Base-by-base conservation (phyloP, 1,140 invertebrate species). In the Nylanderia fulva region DNA sequence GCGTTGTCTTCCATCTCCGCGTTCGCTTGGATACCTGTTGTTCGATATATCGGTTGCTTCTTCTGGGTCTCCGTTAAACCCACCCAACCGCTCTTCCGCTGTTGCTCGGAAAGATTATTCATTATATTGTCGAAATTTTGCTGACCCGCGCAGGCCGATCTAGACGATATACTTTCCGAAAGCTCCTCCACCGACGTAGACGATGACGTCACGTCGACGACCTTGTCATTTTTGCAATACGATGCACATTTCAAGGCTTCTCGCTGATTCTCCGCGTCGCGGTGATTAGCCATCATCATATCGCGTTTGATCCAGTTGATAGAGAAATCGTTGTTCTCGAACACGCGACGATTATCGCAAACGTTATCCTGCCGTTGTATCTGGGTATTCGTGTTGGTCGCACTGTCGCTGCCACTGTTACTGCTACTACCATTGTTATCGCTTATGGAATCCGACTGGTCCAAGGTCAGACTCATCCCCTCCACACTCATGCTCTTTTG, bases 401-500 rank as follows among this genome's bases (percentile, higher is more conserved):
- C 91, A 60, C 92, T 94, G 33, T 92, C 92, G 63, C 93, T 94
- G 75, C 91, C 91, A 33, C 93, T 94, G 75, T 92, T 93, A 11
- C n/a, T n/a, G n/a, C n/a, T n/a, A n/a, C 90, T 93, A 15, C 90
- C 92, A 36, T 82, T 79, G n/a, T 90, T 91, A 39, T 94, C 93
- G 64, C 92, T 94, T 2, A 80, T 86, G 1, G 94, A 93, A 60
- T 94, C 93, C 3, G 93, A 94, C 36, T 95, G 94, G 79, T 95
- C 94, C 13, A 94, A 84, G 0, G 93, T 94, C 21, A 95, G 79
- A 83, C 93, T 94, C 94, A 96, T 96, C 15, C 96, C 96, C 93
- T 97, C 97, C 68, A 96, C 96, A 88, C 97, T 97, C 93, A 96
- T 96, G 92, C 97, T 98, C 92, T 98, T 98, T 91, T 98, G 98